Evolutionary conservation across 2,113 vertebrate genomes (phyloP), one percentile per base, ranked within the genome.

Genomic region (Leptodactylus fuscus): DNA sequence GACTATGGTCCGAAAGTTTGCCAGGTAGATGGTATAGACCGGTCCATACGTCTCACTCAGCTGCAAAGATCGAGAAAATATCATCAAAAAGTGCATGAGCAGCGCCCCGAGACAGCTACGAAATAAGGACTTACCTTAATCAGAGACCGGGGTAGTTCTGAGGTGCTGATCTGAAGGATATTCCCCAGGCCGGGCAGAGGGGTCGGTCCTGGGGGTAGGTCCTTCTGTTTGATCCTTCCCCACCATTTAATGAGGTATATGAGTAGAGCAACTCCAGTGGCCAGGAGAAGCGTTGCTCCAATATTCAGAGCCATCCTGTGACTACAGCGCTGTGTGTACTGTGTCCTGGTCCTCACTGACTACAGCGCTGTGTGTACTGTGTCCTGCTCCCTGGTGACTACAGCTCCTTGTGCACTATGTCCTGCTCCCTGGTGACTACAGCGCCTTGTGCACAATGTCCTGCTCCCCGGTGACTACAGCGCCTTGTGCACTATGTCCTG

Each of bases 241-340:
- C 70, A 74, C 70, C 70, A 74, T 74, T 46, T 74, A n/a, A 74
- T 27, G 22, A 74, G 70, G 10, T 74, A 74, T 27, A 74, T 74
- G 2, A 74, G 41, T 20, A 74, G 11, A 27, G 41, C 27, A n/a
- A 74, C 12, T 24, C 70, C 70, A 15, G 70, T 46, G 38, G 41
- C 70, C 41, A 46, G 70, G 41, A 74, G 70, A 71, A 71, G 38
- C 10, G 69, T 71, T 10, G 20, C 11, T 44, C 36, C 22, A 5
- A 71, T 49, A 8, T 75, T 49, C 44, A 75, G 41, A 18, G 24
- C 44, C 71, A 75, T 75, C 16, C 24, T 27, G 24, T 29, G 44
- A 49, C 11, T 29, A 16, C 1, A 27, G 41, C 44, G 27, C 29
- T 18, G 6, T 18, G 5, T 49, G 44, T 7, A 24, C 41, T 75